Conservation (phyloP, 2,888 invertebrate genomes). For the Amphipoea oculea region DNA sequence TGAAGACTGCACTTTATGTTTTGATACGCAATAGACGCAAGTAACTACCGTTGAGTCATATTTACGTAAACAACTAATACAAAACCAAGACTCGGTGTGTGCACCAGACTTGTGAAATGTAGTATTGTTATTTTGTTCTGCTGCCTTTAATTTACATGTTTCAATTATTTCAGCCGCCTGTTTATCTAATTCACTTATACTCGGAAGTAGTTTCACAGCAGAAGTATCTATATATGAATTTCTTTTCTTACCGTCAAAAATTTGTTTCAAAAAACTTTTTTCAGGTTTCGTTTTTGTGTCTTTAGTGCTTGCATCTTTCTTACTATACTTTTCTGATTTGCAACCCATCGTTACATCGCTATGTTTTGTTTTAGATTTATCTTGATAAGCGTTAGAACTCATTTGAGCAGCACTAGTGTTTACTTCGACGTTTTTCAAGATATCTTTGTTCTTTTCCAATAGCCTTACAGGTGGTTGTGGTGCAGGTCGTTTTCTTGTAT, state of each 20-base stretch:
- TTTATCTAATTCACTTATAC: constrained; percentile 94
- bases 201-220: constrained; percentile 91
- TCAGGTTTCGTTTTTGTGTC: constrained; percentile 85
- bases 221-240: constrained; percentile 80
- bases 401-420: constrained; percentile 66
- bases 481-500: constrained; percentile 88
- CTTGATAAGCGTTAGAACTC: constrained; percentile 66
- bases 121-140: constrained; percentile 70
- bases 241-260: constrained; percentile 86
- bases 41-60: constrained; percentile 78
- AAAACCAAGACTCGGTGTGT: constrained; percentile 78
- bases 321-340: constrained; percentile 78
- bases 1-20: constrained; percentile 58
- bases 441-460: constrained; percentile 69
- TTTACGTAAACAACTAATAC: constrained; percentile 82
- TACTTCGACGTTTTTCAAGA: constrained; percentile 48
- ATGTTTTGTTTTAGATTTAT: constrained; percentile 50
- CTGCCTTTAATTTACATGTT: constrained; percentile 80
- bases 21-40: constrained; percentile 78
- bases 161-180: constrained; percentile 94
- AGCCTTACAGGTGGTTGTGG: constrained; percentile 88
- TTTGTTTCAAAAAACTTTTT: constrained; percentile 89
- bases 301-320: constrained; percentile 74
- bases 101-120: constrained; percentile 39
- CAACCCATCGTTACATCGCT: constrained; percentile 67